phyloP scores from a whole-genome alignment of 2,113 vertebrate genomes.

The Glareola pratincola region DNA sequence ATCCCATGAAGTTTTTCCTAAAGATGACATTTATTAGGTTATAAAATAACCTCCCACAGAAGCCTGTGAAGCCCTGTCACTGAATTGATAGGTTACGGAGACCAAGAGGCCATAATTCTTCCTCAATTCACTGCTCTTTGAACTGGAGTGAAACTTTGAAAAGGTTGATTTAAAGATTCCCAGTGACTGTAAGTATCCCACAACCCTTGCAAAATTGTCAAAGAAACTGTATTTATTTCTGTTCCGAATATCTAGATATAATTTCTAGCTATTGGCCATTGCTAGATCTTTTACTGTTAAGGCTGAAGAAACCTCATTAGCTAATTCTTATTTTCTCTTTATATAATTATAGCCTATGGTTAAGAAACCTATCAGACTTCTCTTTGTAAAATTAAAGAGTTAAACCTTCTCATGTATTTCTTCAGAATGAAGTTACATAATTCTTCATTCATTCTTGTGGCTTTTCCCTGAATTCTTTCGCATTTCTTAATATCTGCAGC shows the following conservation, averaged over 20 bases:
- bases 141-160: background rate
- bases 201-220: background rate
- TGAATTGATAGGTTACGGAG: background rate
- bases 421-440: background rate
- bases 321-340: background rate
- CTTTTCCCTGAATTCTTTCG: background rate
- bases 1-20: background rate
- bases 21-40: background rate
- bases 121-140: background rate
- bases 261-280: background rate
- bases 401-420: background rate
- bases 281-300: background rate
- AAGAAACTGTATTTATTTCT: background rate
- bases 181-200: background rate
- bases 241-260: background rate
- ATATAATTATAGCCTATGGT: background rate
- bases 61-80: background rate
- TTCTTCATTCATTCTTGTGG: background rate
- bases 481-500: background rate
- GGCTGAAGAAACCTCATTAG: background rate
- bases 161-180: background rate
- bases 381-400: background rate
- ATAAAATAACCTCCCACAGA: constrained; percentile 7
- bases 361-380: background rate
- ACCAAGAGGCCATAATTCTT: background rate